A percentile compares a stretch with the other conserved stretches of the same genome.
These are phyloP conservation scores for Caenorhabditis afra DNA, from an alignment of 2,888 invertebrate genomes.

Conservation along the genomic window DNA sequence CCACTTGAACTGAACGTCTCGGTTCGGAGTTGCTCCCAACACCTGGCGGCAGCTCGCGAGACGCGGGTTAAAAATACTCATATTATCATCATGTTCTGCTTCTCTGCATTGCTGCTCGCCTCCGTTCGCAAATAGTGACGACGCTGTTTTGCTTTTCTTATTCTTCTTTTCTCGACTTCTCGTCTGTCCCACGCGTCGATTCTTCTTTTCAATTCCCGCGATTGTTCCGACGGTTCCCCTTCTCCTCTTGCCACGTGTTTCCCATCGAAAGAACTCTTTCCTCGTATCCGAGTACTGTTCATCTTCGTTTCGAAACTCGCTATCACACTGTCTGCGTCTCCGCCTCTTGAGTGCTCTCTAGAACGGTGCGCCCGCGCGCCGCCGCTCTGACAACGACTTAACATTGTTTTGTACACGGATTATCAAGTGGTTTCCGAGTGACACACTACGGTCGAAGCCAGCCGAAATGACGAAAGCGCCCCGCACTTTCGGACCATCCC, in stretches of 20 bases:
- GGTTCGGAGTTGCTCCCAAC: background rate
- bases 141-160: conserved; percentile 41
- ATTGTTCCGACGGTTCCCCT: background rate
- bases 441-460: conserved; percentile 23
- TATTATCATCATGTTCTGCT: conserved; percentile 44
- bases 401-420: conserved; percentile 67
- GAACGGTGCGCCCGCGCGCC: conserved; percentile 1
- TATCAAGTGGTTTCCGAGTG: conserved; percentile 64
- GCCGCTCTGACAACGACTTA: conserved; percentile 60
- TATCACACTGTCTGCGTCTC: conserved; percentile 31
- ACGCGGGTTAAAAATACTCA: conserved; percentile 37
- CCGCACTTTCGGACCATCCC: conserved; percentile 38
- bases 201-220: background rate
- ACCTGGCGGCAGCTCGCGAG: conserved; percentile 22
- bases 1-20: conserved; percentile 25
- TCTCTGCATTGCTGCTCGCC: conserved; percentile 18
- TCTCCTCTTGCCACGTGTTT: conserved; percentile 5
- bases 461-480: conserved; percentile 47
- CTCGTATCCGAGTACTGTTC: conserved; percentile 10
- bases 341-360: conserved; percentile 49
- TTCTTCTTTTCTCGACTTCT: background rate
- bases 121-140: conserved; percentile 54
- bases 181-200: conserved; percentile 28
- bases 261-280: conserved; percentile 2
- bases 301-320: conserved; percentile 32